Evolutionary conservation across 2,797 vertebrate genomes (phyloP).

Genomic region (Florisuga fusca): DNA sequence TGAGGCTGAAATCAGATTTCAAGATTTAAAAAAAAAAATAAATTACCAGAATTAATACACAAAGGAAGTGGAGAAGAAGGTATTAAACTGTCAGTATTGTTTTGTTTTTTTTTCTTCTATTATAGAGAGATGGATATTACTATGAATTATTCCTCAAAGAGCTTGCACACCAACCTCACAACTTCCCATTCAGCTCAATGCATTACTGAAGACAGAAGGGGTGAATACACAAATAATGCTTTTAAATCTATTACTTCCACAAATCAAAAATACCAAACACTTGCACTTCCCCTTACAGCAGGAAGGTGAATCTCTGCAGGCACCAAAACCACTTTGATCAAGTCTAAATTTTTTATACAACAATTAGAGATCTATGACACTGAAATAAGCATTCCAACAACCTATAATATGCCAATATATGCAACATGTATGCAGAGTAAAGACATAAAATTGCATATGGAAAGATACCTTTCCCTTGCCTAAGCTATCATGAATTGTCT

Average conservation of each 20-base stretch:
- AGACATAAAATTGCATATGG: fast-evolving
- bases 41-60: not conserved
- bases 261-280: not conserved
- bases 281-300: not conserved
- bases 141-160: not conserved
- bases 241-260: not conserved
- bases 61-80: not conserved
- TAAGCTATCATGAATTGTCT: not conserved
- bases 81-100: not conserved
- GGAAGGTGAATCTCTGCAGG: fast-evolving
- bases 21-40: not conserved
- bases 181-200: not conserved
- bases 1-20: not conserved
- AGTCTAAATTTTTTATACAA: not conserved
- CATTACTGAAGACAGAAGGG: not conserved
- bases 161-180: not conserved
- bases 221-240: not conserved
- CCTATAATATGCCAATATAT: fast-evolving
- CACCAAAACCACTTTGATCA: not conserved
- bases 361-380: not conserved
- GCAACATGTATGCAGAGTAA: not conserved
- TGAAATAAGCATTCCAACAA: not conserved
- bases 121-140: not conserved
- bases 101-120: not conserved
- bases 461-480: not conserved